Evolutionary conservation across 1,140 invertebrate genomes (phyloP).

Genomic region (Drosophila athabasca): DNA sequence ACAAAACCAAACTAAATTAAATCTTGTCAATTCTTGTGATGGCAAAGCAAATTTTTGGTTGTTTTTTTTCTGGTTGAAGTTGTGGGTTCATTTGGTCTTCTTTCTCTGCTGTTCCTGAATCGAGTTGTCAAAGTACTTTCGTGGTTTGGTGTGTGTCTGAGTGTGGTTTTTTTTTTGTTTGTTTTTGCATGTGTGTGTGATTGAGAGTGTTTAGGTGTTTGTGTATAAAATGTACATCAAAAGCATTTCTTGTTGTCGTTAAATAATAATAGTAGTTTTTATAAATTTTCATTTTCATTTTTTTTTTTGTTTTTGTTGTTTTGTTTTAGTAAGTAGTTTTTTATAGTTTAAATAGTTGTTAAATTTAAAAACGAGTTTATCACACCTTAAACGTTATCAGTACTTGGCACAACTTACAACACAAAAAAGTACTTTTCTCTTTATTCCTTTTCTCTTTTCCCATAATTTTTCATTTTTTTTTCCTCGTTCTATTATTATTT

Average conservation of each 20-base stretch:
- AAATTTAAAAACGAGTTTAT: conserved; percentile 81
- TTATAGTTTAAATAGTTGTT: conserved; percentile 80
- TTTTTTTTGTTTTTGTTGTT: conserved; percentile 35
- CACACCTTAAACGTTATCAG: conserved; percentile 83
- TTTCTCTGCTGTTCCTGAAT: conserved; percentile 36
- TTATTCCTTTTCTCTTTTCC: conserved; percentile 42
- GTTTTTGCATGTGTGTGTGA: conserved; percentile 22
- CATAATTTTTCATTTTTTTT: not conserved
- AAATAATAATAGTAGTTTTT: conserved; percentile 59
- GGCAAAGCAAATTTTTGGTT: conserved; percentile 57
- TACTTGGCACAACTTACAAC: conserved; percentile 83
- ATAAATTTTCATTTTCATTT: conserved; percentile 39
- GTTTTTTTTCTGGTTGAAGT: conserved; percentile 18
- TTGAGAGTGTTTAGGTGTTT: conserved; percentile 23
- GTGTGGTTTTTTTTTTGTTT: conserved; percentile 16
- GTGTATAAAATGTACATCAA: conserved; percentile 64
- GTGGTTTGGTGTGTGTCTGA: conserved; percentile 47
- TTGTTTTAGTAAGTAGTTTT: conserved; percentile 72
- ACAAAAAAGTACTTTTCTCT: conserved; percentile 75
- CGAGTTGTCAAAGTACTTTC: conserved; percentile 66
- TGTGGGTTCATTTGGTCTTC: not conserved
- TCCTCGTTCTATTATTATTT: conserved; percentile 9
- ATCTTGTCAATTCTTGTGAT: conserved; percentile 41
- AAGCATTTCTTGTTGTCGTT: conserved; percentile 60
- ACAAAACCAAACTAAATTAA: conserved; percentile 47